Base-by-base conservation (phyloP, 2,797 vertebrate genomes). In the Peromyscus aztecus region DNA sequence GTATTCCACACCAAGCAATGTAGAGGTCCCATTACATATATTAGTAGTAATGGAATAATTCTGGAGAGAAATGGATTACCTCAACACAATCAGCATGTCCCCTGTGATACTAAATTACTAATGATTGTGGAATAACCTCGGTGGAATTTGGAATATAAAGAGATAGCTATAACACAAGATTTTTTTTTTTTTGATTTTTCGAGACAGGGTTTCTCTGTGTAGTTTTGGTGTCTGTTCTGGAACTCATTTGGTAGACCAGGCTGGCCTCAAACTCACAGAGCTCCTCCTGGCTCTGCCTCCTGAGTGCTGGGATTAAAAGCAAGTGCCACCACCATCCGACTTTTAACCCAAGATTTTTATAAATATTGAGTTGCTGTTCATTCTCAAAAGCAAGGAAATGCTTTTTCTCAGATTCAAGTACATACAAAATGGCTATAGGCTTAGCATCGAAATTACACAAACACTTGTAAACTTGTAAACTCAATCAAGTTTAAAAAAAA, bases 1-100 rank as follows among this genome's bases (percentile, higher is more conserved):
- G 1, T 5, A 59, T 84, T 81, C 31, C 59, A 92, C 49, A 65
- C 3, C 49, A 85, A 75, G 46, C 7, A 87, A 85, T 4, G 16
- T 11, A 88, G 34, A 95, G 37, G 65, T 2, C 4, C 4, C 4
- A 9, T 49, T 29, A 37, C 5, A 40, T 37, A 57, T 5, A 16
- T 14, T 57, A 69, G 49, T 90, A 94, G 89, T 9, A 91, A 93
- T 40, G 75, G 83, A 93, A 52, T 34, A 73, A 95, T 75, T 84
- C 52, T 73, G 91, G 12, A 93, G 24, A 31, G 78, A 71, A 91
- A 71, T 57, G 49, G 27, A 92, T 92, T 88, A 61, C 3, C 24
- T 52, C 63, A 24, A 65, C 76, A 46, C 37, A 78, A 94, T 78
- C 9, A 77, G 57, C 92, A 14, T 10, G 90, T 92, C 17, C 12